Evolutionary conservation across 2,797 vertebrate genomes (phyloP), one percentile per base, ranked within the genome.

Genomic region (Acanthurus tractus): DNA sequence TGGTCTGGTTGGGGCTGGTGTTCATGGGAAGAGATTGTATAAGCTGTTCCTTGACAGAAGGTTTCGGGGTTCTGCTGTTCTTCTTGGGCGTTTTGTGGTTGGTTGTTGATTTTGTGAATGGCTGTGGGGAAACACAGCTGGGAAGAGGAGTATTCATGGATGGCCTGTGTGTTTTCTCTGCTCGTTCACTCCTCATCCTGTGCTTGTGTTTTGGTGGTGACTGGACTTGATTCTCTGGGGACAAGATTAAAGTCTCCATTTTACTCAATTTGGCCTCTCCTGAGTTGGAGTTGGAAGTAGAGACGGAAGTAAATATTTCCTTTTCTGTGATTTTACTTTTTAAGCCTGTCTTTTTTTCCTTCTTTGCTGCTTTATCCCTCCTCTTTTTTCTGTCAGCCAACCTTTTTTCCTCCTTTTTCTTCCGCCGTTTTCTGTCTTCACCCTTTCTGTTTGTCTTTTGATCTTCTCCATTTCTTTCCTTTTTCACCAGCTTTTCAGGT

Each of bases 391-490:
- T 92, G 45, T 91, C 91, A 0, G 73, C 57, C 52, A 81, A 3
- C 42, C 52, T 75, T 62, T 84, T 91, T 17, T 92, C 93, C 8
- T 85, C 88, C 54, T 91, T 95, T 80, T 89, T 92, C 81, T 89
- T 92, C 29, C 78, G 74, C 34, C 79, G 86, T 72, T 92, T 95
- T 58, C 88, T 91, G 5, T 92, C 91, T 20, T 92, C 86, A 0
- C 62, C 79, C 8, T 81, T 92, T 75, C 77, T 68, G 42, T 59
- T 85, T 0, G 50, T 70, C 70, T 84, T 88, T 20, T 70, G 79
- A 25, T 68, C 49, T 40, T 91, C 88, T 3, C 76, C 66, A 61
- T 87, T 93, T 76, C 86, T 86, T 56, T 88, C 88, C 23, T 77
- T 92, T 70, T 84, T 94, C 62, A 85, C 63, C 42, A 74, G 65